Percentiles rank a stretch among this genome's conserved stretches.
These are phyloP conservation scores for Athetis lepigone DNA, from an alignment of 2,888 invertebrate species.

Conservation along the genomic window DNA sequence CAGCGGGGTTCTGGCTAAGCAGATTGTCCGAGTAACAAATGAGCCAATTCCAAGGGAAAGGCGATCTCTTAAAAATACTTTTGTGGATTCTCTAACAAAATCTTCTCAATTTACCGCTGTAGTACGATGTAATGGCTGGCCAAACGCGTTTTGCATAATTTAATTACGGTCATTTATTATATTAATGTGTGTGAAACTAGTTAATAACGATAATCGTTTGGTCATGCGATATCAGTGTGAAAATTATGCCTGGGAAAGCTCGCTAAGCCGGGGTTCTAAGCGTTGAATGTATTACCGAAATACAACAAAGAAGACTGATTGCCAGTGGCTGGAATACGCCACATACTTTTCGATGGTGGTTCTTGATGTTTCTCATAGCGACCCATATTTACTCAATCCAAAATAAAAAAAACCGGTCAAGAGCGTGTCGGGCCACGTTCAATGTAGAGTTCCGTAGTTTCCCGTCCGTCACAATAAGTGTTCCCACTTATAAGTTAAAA, in stretches of 20 bases:
- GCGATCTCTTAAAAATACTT: slow-evolving; percentile 68
- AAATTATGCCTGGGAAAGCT: slow-evolving; percentile 17
- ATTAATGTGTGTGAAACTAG: slow-evolving; percentile 38
- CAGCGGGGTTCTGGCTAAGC: slow-evolving; percentile 57
- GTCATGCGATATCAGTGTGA: slow-evolving; percentile 9
- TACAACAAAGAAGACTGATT: not conserved
- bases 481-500: too few species aligned
- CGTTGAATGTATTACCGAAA: not conserved
- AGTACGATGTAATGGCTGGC: slow-evolving; percentile 56
- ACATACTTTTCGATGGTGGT: not conserved
- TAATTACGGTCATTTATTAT: slow-evolving; percentile 49
- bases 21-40: slow-evolving; percentile 74
- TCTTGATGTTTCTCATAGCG: too few species aligned
- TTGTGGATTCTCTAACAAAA: slow-evolving; percentile 55
- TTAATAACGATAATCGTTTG: slow-evolving; percentile 43
- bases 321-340: not conserved
- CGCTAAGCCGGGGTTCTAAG: slow-evolving; percentile 3
- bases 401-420: too few species aligned
- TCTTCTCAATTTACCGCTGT: slow-evolving; percentile 59
- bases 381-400: too few species aligned
- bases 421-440: too few species aligned
- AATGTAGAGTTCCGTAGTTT: too few species aligned
- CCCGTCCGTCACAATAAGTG: too few species aligned
- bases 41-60: slow-evolving; percentile 70
- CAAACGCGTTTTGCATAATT: slow-evolving; percentile 64